phyloP scores from a whole-genome alignment of 2,888 invertebrate species.

The Melinaea menophilus region DNA sequence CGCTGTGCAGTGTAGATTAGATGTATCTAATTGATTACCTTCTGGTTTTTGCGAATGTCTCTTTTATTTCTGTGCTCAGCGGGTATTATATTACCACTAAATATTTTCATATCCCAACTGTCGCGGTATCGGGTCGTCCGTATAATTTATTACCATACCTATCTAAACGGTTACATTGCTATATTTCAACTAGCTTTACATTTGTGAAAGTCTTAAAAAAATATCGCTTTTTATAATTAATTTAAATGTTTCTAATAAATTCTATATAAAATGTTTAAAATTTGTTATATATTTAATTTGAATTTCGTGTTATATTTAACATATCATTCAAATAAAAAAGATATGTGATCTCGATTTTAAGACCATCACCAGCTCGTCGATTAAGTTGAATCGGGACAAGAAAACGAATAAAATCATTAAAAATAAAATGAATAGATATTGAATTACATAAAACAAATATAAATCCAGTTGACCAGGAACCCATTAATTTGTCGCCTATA shows the following conservation, averaged over 20 bases:
- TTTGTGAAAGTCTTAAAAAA: constrained; percentile 11
- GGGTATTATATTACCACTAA: constrained; percentile 23
- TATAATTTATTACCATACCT: constrained; percentile 13
- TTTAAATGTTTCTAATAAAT: constrained; percentile 5
- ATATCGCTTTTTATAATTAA: neutral
- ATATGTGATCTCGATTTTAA: neutral
- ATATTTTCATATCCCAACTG: constrained; percentile 18
- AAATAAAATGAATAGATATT: constrained; percentile 18
- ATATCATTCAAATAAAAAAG: neutral
- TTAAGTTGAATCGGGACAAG: neutral
- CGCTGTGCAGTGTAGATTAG: constrained; percentile 42
- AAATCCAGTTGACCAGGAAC: constrained; percentile 29
- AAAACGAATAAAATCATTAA: neutral
- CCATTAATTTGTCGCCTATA: constrained; percentile 28
- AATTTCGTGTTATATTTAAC: neutral
- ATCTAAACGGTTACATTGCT: constrained; percentile 6
- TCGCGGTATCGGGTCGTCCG: constrained; percentile 17
- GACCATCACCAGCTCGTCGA: neutral
- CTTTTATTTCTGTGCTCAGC: constrained; percentile 34
- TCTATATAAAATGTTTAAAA: neutral
- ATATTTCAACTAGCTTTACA: constrained; percentile 11
- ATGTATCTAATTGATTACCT: constrained; percentile 51
- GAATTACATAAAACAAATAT: constrained; percentile 28
- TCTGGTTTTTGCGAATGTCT: constrained; percentile 44
- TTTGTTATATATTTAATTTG: neutral